These are phyloP conservation scores for Rutilus rutilus DNA, from an alignment of 2,113 vertebrate species.

Conservation along the genomic window DNA sequence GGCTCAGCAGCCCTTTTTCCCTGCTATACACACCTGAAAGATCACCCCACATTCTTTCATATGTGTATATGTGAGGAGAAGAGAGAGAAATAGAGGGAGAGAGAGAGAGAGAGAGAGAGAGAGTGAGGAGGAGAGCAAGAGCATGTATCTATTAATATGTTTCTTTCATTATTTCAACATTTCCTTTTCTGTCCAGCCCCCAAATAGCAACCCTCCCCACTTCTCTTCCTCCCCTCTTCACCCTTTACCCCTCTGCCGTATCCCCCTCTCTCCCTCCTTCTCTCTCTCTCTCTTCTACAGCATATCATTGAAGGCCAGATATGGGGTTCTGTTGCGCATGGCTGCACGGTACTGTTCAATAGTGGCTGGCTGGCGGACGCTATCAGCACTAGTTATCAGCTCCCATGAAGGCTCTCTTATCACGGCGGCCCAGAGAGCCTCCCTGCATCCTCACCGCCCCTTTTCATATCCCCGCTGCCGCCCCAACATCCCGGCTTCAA, in stretches of 20 bases:
- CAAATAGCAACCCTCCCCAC: slow-evolving; percentile 22
- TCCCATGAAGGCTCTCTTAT: slow-evolving; percentile 99
- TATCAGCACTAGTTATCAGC: slow-evolving; percentile 99
- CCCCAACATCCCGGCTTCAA: slow-evolving; percentile 96
- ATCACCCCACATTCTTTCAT: slow-evolving; percentile 75
- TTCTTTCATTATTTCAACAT: slow-evolving; percentile 65
- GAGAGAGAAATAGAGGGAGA: slow-evolving; percentile 19
- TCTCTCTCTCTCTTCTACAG: slow-evolving; percentile 56
- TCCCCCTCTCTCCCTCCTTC: slow-evolving; percentile 3
- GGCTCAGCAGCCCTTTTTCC: neutral
- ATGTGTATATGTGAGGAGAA: slow-evolving; percentile 14
- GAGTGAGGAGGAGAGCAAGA: neutral
- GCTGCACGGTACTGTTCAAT: slow-evolving; percentile 99
- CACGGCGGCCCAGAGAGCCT: slow-evolving; percentile 98
- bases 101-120: slow-evolving; percentile 22
- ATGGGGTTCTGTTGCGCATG: slow-evolving; percentile 98
- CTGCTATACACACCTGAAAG: slow-evolving; percentile 84
- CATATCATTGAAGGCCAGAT: slow-evolving; percentile 78
- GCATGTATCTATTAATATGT: slow-evolving; percentile 49
- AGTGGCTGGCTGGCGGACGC: slow-evolving; percentile 91
- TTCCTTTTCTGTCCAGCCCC: slow-evolving; percentile 43
- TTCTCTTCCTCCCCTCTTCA: slow-evolving; percentile 26
- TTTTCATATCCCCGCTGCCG: slow-evolving; percentile 60
- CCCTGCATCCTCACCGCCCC: slow-evolving; percentile 81
- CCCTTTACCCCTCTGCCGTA: slow-evolving; percentile 44